phyloP scores from a whole-genome alignment of 37 sponge, comb jelly and placozoan species.

The Geodia barretti region DNA sequence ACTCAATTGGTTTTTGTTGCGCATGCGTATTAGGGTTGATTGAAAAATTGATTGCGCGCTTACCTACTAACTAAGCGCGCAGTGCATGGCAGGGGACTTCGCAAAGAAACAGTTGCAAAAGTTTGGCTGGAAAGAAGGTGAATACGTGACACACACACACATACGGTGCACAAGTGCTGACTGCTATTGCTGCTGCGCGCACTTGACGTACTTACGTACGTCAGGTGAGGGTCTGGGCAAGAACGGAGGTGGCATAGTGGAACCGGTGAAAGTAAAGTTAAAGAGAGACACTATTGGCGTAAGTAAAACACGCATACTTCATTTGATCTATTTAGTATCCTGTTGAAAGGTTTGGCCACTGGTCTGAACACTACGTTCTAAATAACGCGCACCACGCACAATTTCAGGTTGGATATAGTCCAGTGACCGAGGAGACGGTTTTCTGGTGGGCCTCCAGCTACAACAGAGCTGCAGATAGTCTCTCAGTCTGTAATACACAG shows the following conservation, averaged over 20 bases:
- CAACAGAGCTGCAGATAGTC: constrained; percentile 41
- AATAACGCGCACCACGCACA: background rate
- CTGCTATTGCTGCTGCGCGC: background rate
- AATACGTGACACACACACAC: too few species aligned
- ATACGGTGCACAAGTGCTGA: too few species aligned
- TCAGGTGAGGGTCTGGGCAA: constrained; percentile 71
- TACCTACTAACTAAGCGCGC: too few species aligned
- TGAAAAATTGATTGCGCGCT: too few species aligned
- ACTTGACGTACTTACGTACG: background rate
- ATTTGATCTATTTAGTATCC: background rate
- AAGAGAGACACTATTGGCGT: constrained; percentile 73
- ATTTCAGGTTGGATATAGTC: constrained; percentile 56
- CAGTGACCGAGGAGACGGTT: constrained; percentile 34
- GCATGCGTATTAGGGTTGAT: background rate
- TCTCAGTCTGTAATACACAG: constrained; percentile 15
- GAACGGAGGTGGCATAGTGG: constrained; percentile 38
- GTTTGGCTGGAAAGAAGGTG: constrained; percentile 84
- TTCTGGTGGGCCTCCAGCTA: constrained; percentile 69
- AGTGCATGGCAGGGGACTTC: constrained; percentile 11
- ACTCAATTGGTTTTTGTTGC: background rate
- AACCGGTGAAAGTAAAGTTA: constrained; percentile 55
- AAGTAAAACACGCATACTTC: constrained; percentile 5
- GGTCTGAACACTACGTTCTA: background rate
- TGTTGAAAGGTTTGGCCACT: background rate
- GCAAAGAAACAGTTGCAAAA: constrained; percentile 60